Evolutionary conservation across 2,797 vertebrate species (phyloP).

Genomic region (Cirrhinus molitorella): DNA sequence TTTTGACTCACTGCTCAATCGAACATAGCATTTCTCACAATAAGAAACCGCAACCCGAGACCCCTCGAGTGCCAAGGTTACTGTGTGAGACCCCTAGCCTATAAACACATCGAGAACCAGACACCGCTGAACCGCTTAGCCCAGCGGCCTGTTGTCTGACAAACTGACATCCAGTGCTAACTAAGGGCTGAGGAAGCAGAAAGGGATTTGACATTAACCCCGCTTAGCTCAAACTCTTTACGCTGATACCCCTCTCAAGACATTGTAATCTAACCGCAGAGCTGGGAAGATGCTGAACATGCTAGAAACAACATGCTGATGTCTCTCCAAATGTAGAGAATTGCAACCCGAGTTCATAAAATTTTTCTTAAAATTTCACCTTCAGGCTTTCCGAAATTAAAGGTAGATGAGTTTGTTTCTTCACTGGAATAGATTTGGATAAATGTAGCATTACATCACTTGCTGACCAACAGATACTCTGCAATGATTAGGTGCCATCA

Average conservation of each 20-base stretch:
- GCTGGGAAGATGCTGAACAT: slow-evolving; percentile 44
- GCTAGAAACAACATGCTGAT: slow-evolving; percentile 26
- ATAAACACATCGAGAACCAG: slow-evolving; percentile 17
- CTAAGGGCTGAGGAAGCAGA: slow-evolving; percentile 55
- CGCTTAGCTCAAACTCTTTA: slow-evolving; percentile 56
- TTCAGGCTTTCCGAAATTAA: neutral
- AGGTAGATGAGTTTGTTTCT: neutral
- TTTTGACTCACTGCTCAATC: slow-evolving; percentile 25
- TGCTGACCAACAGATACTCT: neutral
- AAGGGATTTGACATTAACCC: slow-evolving; percentile 57
- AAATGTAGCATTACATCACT: neutral
- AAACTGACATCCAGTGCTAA: slow-evolving; percentile 31
- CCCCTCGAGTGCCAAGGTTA: slow-evolving; percentile 1
- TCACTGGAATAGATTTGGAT: neutral
- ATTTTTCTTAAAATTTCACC: neutral
- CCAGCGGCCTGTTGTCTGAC: slow-evolving; percentile 41
- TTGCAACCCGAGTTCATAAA: neutral
- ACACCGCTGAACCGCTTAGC: slow-evolving; percentile 7
- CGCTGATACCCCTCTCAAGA: slow-evolving; percentile 48
- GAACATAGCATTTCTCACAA: slow-evolving; percentile 29
- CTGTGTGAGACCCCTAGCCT: neutral
- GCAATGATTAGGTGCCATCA: neutral
- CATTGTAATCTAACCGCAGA: slow-evolving; percentile 49
- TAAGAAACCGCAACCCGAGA: neutral
- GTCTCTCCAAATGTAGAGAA: slow-evolving; percentile 17